These are phyloP conservation scores for Oxycera nigricornis DNA, from an alignment of 2,888 invertebrate genomes.

Conservation along the genomic window DNA sequence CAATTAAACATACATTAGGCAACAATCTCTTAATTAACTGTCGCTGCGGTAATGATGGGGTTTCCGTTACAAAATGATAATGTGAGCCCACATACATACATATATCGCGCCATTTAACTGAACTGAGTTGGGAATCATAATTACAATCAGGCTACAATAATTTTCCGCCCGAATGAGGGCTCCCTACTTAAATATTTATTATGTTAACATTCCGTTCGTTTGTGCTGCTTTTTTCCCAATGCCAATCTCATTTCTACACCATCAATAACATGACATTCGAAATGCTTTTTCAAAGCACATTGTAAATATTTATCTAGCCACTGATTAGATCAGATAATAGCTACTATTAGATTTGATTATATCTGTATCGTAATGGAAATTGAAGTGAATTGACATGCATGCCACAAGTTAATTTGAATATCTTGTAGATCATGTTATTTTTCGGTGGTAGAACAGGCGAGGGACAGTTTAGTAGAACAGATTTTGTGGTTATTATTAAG, in stretches of 20 bases:
- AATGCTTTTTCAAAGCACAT: neutral
- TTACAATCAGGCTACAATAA: neutral
- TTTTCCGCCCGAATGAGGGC: neutral
- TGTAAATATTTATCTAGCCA: constrained; percentile 11
- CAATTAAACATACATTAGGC: neutral
- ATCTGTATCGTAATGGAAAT: neutral
- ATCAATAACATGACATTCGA: no score
- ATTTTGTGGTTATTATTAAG: no score
- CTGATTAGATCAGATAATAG: constrained; percentile 31
- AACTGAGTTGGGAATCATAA: neutral
- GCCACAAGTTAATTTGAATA: neutral
- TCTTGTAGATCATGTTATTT: no score
- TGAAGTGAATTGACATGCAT: neutral
- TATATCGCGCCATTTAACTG: neutral
- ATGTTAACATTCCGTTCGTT: neutral
- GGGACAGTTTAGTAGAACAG: no score
- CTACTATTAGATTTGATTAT: constrained; percentile 15
- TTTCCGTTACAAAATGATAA: neutral
- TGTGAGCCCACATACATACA: neutral
- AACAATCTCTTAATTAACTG: constrained; percentile 5
- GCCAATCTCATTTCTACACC: no score
- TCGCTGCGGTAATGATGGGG: neutral
- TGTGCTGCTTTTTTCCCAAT: neutral
- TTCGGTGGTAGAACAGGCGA: no score
- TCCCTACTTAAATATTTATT: neutral